Percentiles rank a stretch among this genome's conserved stretches.
phyloP scores from a whole-genome alignment of 2,113 vertebrate species.

The Orthonyx spaldingii region DNA sequence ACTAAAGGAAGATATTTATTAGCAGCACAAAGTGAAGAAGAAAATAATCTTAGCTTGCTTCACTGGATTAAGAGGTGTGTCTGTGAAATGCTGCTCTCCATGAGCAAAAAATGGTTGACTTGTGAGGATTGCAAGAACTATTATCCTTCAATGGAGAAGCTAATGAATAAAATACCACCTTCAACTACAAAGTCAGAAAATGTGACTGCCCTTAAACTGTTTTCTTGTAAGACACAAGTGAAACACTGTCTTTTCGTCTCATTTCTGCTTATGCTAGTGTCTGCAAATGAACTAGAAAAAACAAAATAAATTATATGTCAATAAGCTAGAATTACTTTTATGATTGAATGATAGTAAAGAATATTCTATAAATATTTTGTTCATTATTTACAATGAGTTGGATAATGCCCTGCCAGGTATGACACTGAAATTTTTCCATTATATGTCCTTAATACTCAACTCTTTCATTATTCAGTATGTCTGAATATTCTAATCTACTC shows the following conservation, averaged over 20 bases:
- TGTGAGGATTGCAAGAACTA: not conserved
- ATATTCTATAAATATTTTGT: not conserved
- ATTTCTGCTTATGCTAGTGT: not conserved
- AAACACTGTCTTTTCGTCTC: not conserved
- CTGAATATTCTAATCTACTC: slow-evolving; percentile 42
- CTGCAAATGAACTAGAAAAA: not conserved
- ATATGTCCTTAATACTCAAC: slow-evolving; percentile 26
- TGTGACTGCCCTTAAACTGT: not conserved
- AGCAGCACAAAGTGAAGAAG: not conserved
- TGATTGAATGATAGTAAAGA: not conserved
- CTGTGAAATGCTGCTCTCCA: not conserved
- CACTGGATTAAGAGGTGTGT: not conserved
- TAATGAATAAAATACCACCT: not conserved
- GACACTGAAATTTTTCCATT: slow-evolving; percentile 24
- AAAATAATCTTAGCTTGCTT: not conserved
- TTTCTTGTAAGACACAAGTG: not conserved
- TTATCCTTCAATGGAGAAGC: not conserved
- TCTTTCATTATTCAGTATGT: slow-evolving; percentile 52
- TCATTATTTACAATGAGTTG: not conserved
- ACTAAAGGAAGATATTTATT: not conserved
- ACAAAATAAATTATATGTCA: not conserved
- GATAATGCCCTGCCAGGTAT: slow-evolving; percentile 12
- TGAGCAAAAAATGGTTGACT: not conserved
- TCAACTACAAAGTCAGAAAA: not conserved
- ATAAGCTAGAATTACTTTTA: not conserved